These are phyloP conservation scores for Drosophila barbarae DNA, from an alignment of 2,888 invertebrate species.

Conservation along the genomic window DNA sequence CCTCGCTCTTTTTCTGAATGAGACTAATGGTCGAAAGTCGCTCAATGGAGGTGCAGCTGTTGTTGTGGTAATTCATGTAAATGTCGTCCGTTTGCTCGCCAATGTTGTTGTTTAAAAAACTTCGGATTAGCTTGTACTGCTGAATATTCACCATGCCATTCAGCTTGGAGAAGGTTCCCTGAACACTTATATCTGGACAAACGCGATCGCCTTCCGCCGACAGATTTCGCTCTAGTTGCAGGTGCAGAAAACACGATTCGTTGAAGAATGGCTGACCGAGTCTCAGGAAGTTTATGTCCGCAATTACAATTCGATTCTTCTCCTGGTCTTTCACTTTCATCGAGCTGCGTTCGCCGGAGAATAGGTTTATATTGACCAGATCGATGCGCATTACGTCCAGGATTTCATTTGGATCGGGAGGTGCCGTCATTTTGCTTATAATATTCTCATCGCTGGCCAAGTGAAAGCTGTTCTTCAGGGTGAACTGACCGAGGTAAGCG, in stretches of 20 bases:
- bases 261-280: conserved; percentile 86
- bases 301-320: conserved; percentile 71
- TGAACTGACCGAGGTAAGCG: conserved; percentile 89
- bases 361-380: conserved; percentile 86
- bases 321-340: conserved; percentile 45
- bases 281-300: conserved; percentile 75
- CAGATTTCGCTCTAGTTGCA: conserved; percentile 91
- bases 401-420: conserved; percentile 77
- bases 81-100: conserved; percentile 90
- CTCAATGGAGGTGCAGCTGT: conserved; percentile 72
- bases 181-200: conserved; percentile 90
- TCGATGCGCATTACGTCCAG: conserved; percentile 85
- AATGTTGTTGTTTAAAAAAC: conserved; percentile 92
- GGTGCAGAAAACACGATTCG: conserved; percentile 89
- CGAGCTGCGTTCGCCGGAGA: conserved; percentile 81
- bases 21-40: conserved; percentile 71
- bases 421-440: conserved; percentile 64
- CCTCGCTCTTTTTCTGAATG: conserved; percentile 49
- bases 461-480: conserved; percentile 88
- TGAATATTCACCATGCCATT: conserved; percentile 89
- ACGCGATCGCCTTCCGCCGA: conserved; percentile 82
- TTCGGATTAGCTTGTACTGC: conserved; percentile 93
- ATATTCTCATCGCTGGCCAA: conserved; percentile 81
- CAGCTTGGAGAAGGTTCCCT: conserved; percentile 91
- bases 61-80: conserved; percentile 70